Conservation (phyloP, 2,797 vertebrate genomes). For the Buphagus erythrorhynchus region DNA sequence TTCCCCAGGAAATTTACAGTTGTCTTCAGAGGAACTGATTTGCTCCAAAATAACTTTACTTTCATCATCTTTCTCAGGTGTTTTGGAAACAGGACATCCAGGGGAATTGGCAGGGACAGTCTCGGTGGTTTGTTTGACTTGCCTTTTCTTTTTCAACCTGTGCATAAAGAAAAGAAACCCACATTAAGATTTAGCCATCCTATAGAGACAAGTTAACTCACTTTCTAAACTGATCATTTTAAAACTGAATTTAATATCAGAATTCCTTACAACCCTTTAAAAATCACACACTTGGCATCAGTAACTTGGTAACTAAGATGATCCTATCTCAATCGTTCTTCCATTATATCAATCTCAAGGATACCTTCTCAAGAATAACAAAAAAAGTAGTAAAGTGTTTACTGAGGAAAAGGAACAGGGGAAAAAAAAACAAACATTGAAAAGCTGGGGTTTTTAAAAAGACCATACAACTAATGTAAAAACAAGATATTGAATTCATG, state of each 20-base stretch:
- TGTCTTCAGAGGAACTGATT: conserved; percentile 69
- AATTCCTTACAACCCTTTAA: neutral
- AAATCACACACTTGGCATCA: neutral
- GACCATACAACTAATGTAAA: neutral
- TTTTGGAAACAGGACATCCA: conserved; percentile 53
- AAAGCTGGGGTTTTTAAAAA: neutral
- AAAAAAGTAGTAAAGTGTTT: neutral
- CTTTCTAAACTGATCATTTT: neutral
- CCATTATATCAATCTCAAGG: neutral
- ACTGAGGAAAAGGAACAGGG: neutral
- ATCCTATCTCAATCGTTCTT: neutral
- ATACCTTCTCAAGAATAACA: neutral
- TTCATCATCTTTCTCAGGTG: conserved; percentile 72
- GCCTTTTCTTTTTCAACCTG: conserved; percentile 83
- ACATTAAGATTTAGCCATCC: neutral
- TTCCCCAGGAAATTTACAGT: conserved; percentile 64
- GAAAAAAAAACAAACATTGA: neutral
- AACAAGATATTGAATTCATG: neutral
- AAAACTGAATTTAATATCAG: neutral
- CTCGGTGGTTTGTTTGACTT: conserved; percentile 78
- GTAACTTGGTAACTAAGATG: neutral
- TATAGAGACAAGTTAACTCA: neutral
- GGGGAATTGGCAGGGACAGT: conserved; percentile 42
- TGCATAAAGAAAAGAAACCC: neutral
- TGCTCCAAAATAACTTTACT: conserved; percentile 73